A percentile compares a stretch with the other conserved stretches of the same genome.
Conservation (phyloP, 2,888 invertebrate species). For the Melikaiella ostensackeni region DNA sequence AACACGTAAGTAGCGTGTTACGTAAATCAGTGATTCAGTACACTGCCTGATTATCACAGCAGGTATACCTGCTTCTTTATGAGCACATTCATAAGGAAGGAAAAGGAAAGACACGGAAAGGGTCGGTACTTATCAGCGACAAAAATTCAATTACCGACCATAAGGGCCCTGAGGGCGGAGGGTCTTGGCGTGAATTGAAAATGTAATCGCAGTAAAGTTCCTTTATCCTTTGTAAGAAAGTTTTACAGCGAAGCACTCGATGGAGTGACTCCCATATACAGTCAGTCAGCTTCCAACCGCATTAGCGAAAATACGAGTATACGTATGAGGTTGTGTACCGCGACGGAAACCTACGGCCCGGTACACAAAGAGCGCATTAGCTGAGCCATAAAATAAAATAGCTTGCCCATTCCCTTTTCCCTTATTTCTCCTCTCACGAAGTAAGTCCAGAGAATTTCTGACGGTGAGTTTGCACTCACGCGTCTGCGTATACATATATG, state of each 20-base stretch:
- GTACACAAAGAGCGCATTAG: conserved; percentile 73
- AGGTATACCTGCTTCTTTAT: conserved; percentile 1
- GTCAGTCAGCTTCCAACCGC: conserved; percentile 48
- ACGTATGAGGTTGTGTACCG: conserved; percentile 60
- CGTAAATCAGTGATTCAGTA: background rate
- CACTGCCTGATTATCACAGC: background rate
- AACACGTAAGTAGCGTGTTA: conserved; percentile 3
- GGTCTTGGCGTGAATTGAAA: conserved; percentile 33
- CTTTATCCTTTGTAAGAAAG: conserved; percentile 32
- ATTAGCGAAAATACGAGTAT: conserved; percentile 58
- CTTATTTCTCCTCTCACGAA: conserved; percentile 20
- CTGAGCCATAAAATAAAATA: conserved; percentile 71
- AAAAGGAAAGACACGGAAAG: background rate
- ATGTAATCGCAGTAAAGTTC: conserved; percentile 16
- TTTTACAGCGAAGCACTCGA: conserved; percentile 2
- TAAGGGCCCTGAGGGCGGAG: background rate
- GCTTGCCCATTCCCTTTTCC: conserved; percentile 49
- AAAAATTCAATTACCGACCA: conserved; percentile 39
- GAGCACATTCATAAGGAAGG: background rate
- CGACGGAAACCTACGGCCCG: conserved; percentile 68
- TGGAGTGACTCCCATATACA: conserved; percentile 40
- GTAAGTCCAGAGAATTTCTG: conserved; percentile 40
- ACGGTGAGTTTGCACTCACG: conserved; percentile 37
- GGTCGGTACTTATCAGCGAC: conserved; percentile 11
- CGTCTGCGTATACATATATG: conserved; percentile 33